Percentiles rank a stretch among this genome's conserved stretches.
These are phyloP conservation scores for Cyanoramphus novaezelandiae DNA, from an alignment of 2,113 vertebrate genomes.

Conservation along the genomic window DNA sequence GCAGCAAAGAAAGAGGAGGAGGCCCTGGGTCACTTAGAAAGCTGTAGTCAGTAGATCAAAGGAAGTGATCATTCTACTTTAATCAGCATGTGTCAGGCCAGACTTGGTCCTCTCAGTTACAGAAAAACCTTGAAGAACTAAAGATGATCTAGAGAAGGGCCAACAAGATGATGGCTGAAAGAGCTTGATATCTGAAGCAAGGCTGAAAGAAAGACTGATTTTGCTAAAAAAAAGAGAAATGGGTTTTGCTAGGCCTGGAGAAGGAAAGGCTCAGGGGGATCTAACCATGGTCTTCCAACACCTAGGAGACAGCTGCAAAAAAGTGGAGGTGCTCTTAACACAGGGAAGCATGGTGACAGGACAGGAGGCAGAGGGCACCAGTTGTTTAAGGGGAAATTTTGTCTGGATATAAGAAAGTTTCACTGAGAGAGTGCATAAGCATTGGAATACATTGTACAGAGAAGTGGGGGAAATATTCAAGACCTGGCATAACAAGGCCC, in stretches of 20 bases:
- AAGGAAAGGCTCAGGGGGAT: neutral
- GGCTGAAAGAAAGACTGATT: neutral
- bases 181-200: neutral
- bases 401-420: neutral
- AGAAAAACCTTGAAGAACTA: neutral
- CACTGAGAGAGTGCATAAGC: neutral
- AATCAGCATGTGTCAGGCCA: accelerated
- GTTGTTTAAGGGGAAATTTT: neutral
- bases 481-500: neutral
- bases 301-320: accelerated
- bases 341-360: neutral
- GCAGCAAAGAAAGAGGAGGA: neutral
- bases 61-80: too few relatives aligned
- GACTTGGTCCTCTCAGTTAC: neutral
- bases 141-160: neutral
- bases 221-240: neutral
- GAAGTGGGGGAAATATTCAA: neutral
- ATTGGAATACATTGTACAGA: neutral
- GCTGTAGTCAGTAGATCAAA: neutral
- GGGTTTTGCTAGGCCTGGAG: neutral
- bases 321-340: neutral
- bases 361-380: neutral
- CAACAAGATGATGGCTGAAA: neutral
- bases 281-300: accelerated
- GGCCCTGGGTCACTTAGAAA: neutral